Base-by-base conservation (phyloP, 2,797 vertebrate genomes). In the Tympanoctomys barrerae region DNA sequence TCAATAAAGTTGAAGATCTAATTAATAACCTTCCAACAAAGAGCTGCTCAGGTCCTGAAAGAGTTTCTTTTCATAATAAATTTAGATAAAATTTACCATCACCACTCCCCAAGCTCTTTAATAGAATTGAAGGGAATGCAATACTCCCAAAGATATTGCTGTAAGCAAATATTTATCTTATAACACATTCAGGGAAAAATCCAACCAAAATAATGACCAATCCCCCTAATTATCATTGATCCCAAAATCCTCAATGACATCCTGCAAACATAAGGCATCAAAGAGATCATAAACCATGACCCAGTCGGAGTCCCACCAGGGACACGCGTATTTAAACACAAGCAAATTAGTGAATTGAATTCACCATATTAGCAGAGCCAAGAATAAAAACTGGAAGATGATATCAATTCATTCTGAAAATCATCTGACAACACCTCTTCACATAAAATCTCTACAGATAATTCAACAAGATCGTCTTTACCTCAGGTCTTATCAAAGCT, bases 81-180 rank as follows among this genome's bases (percentile, higher is more conserved):
- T 68, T 68, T n/a, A 68, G 31, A n/a, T 18, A 68, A 68, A 33
- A 33, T 68, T 0, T 7, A n/a, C n/a, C 13, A 11, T 2, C 31
- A 68, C 5, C 16, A n/a, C 16, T n/a, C 33, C 66, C n/a, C 16
- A n/a, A 68, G 7, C 28, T n/a, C 2, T n/a, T n/a, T n/a, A 19
- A n/a, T 31, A 11, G 66, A 19, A 68, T 9, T 68, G 33, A 68
- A 68, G 19, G 66, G 33, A 33, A 33, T n/a, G 33, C 16, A 19
- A 19, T 18, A n/a, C 6, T 68, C 33, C 14, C 66, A 68, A 68
- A n/a, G 33, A 19, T 6, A n/a, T n/a, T 19, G 7, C 16, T 68
- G 6, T 7, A 68, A n/a, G 33, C 6, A n/a, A n/a, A 2, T 19
- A n/a, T 19, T 0, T 7, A 14, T 16, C 33, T 68, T 6, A n/a